Conservation (phyloP, 1,140 invertebrate genomes). For the Cecropterus lyciades region DNA sequence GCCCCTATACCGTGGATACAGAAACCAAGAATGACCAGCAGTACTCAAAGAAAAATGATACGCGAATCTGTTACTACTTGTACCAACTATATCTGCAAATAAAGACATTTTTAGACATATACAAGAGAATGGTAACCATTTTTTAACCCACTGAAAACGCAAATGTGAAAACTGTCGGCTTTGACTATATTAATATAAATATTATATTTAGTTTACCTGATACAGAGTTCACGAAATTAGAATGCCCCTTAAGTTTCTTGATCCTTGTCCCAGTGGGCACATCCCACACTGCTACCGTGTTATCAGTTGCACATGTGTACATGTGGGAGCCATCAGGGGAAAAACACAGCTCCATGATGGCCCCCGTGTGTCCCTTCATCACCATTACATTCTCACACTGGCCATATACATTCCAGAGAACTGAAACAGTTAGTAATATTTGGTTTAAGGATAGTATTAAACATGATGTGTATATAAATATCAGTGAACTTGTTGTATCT, state of each 20-base stretch:
- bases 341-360: slow-evolving; percentile 97
- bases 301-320: slow-evolving; percentile 97
- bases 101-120: too few species aligned
- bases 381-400: slow-evolving; percentile 98
- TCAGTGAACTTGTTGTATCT: too few species aligned
- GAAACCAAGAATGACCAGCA: too few species aligned
- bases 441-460: neutral
- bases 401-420: slow-evolving; percentile 98
- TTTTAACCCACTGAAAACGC: too few species aligned
- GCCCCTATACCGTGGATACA: too few species aligned
- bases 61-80: too few species aligned
- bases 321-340: slow-evolving; percentile 96
- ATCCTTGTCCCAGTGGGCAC: slow-evolving; percentile 93
- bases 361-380: slow-evolving; percentile 97
- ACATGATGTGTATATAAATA: too few species aligned
- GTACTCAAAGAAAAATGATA: too few species aligned
- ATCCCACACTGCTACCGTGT: slow-evolving; percentile 98
- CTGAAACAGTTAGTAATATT: slow-evolving; percentile 81
- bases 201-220: slow-evolving; percentile 69
- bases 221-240: slow-evolving; percentile 94
- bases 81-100: too few species aligned
- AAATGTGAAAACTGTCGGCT: too few species aligned
- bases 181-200: too few species aligned
- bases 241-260: slow-evolving; percentile 96
- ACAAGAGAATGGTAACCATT: too few species aligned